Conservation (phyloP, 2,888 invertebrate species). For the Parapristionchus giblindavisi region DNA sequence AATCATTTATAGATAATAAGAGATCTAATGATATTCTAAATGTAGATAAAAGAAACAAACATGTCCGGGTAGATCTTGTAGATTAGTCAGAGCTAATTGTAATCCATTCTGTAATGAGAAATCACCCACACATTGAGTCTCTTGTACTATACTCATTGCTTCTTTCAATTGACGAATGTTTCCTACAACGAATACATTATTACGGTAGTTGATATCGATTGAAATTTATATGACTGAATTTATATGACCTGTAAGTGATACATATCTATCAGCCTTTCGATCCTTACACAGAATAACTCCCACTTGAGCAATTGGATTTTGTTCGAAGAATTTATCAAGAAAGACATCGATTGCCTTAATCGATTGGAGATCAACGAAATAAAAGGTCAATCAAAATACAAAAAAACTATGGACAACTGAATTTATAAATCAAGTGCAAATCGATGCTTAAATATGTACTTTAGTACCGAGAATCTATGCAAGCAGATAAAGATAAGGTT, state of each 20-base stretch:
- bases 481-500: too few relatives aligned
- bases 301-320: conserved; percentile 96
- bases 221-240: neutral
- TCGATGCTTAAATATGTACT: too few relatives aligned
- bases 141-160: conserved; percentile 73
- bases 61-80: conserved; percentile 73
- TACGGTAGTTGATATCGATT: too few relatives aligned
- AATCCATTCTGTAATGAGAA: conserved; percentile 95
- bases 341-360: conserved; percentile 83
- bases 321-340: conserved; percentile 95
- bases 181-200: conserved; percentile 39
- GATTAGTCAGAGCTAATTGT: conserved; percentile 84
- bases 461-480: too few relatives aligned
- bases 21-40: neutral
- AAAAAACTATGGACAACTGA: too few relatives aligned
- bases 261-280: conserved; percentile 90
- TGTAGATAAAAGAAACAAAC: conserved; percentile 61
- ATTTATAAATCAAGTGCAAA: too few relatives aligned
- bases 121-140: conserved; percentile 83
- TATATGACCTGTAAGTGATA: conserved; percentile 85
- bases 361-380: too few relatives aligned
- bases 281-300: conserved; percentile 90
- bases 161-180: conserved; percentile 70
- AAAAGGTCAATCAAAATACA: neutral
- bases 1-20: neutral